phyloP scores from a whole-genome alignment of 92 coral and sea anemone species.

The Palythoa caribaeorum region DNA sequence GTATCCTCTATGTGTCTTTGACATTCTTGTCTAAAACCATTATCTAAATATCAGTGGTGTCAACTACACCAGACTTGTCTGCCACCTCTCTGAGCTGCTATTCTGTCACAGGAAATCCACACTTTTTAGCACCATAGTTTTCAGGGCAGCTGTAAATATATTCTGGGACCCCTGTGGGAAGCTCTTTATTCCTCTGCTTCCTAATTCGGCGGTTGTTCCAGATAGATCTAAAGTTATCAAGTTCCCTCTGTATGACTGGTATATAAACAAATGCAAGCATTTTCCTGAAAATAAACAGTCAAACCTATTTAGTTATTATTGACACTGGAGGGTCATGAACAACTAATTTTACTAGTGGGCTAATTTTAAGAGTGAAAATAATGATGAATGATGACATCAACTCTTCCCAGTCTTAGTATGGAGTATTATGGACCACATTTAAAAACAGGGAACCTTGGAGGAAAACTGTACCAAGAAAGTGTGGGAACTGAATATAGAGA shows the following conservation, averaged over 20 bases:
- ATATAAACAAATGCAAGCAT: constrained; percentile 25
- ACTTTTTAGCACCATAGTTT: constrained; percentile 69
- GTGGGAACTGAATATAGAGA: constrained; percentile 12
- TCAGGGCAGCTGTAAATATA: constrained; percentile 74
- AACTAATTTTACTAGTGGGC: neutral
- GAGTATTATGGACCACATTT: constrained; percentile 4
- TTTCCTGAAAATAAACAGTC: constrained; percentile 35
- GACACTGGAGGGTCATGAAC: constrained; percentile 4
- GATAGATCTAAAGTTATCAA: constrained; percentile 70
- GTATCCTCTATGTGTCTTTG: constrained; percentile 65
- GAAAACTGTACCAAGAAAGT: constrained; percentile 20
- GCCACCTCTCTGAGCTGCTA: constrained; percentile 76
- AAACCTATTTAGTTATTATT: constrained; percentile 27
- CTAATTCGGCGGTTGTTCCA: constrained; percentile 75
- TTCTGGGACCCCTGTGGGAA: constrained; percentile 83
- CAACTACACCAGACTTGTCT: constrained; percentile 66
- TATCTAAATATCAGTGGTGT: constrained; percentile 59
- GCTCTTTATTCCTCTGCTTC: constrained; percentile 68
- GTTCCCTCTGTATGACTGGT: constrained; percentile 77
- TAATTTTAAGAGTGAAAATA: constrained; percentile 18
- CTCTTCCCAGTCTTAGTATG: constrained; percentile 14
- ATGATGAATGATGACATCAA: constrained; percentile 8
- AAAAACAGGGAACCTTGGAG: constrained; percentile 15
- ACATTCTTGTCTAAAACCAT: constrained; percentile 68
- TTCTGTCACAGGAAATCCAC: constrained; percentile 72